Percentiles rank a stretch among this genome's conserved stretches.
Conservation (phyloP, 2,888 invertebrate species). For the Tipula unca region DNA sequence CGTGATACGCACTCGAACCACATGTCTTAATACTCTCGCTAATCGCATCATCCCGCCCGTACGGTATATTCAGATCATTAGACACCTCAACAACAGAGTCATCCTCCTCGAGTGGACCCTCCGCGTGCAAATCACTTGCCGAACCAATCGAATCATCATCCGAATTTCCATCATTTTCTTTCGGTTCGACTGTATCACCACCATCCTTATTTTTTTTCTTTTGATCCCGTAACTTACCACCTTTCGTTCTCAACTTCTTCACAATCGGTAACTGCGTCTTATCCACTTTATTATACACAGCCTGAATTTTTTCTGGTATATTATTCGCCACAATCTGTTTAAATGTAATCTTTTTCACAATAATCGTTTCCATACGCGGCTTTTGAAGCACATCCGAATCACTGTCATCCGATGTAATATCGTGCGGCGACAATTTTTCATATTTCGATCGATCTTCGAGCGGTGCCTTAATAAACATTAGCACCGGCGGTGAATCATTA, state of each 20-base stretch:
- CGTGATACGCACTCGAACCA: constrained; percentile 61
- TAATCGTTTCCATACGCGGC: constrained; percentile 33
- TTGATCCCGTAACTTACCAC: constrained; percentile 33
- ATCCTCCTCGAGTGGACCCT: constrained; percentile 43
- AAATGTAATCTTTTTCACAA: constrained; percentile 37
- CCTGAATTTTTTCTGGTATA: constrained; percentile 47
- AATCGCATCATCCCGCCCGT: constrained; percentile 44
- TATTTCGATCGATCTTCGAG: constrained; percentile 67
- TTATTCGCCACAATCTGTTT: constrained; percentile 45
- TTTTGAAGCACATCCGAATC: constrained; percentile 39
- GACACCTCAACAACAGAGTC: background rate
- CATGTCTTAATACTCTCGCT: constrained; percentile 58
- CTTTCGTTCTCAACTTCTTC: constrained; percentile 44
- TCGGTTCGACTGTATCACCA: constrained; percentile 32
- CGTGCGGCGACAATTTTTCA: constrained; percentile 60
- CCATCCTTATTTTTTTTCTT: constrained; percentile 30
- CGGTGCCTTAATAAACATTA: constrained; percentile 45
- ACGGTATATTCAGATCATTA: constrained; percentile 30
- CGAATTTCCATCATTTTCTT: constrained; percentile 27
- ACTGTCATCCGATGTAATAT: constrained; percentile 49
- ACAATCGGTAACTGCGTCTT: constrained; percentile 41
- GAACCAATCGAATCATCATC: constrained; percentile 64
- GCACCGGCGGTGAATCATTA: constrained; percentile 14
- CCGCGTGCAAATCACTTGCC: constrained; percentile 57
- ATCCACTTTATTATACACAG: constrained; percentile 47